Conservation (phyloP, 2,888 invertebrate species). For the Pilophorus perplexus region DNA sequence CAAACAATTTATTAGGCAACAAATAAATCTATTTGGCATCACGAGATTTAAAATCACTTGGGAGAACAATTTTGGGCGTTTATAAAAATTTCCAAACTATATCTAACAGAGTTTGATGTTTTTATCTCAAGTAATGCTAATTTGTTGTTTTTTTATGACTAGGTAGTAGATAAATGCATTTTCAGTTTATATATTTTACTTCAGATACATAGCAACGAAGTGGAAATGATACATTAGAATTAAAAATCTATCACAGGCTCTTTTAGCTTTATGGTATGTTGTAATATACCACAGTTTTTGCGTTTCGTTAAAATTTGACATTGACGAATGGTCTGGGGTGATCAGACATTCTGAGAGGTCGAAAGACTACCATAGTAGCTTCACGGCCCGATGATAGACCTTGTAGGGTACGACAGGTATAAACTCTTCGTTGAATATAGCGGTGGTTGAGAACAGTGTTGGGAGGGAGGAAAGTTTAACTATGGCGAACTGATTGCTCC, state of each 20-base stretch:
- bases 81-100: constrained; percentile 14
- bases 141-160: constrained; percentile 4
- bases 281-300: background rate
- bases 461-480: no score
- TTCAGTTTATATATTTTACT: background rate
- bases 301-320: background rate
- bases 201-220: constrained; percentile 8
- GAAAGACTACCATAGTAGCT: background rate
- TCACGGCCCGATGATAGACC: no score
- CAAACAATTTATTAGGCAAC: constrained; percentile 17
- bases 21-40: constrained; percentile 20
- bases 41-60: constrained; percentile 9
- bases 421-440: no score
- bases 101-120: background rate
- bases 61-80: background rate
- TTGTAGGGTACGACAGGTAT: no score
- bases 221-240: constrained; percentile 20
- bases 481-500: no score
- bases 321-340: background rate
- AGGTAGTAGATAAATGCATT: constrained; percentile 26
- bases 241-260: constrained; percentile 28
- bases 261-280: constrained; percentile 23
- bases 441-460: no score
- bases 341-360: no score
- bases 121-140: constrained; percentile 17